Conservation (phyloP, 2,113 vertebrate species). For the Aldabrachelys gigantea region DNA sequence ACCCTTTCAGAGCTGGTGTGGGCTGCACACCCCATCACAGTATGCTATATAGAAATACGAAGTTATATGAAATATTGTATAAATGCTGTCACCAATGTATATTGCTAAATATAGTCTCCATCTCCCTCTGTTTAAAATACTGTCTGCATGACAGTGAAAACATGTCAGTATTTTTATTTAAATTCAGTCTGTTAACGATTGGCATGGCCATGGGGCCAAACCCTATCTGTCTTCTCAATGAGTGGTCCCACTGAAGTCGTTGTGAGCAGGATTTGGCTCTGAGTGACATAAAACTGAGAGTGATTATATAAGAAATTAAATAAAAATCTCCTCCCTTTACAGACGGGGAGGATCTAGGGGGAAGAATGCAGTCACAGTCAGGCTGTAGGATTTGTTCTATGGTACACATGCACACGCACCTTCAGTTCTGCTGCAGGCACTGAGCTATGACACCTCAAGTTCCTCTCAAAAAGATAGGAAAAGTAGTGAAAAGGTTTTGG, state of each 20-base stretch:
- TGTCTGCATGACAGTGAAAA: neutral
- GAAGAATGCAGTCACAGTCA: neutral
- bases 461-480: neutral
- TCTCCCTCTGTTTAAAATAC: neutral
- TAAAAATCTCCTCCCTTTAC: neutral
- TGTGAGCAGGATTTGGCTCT: neutral
- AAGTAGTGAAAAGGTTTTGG: neutral
- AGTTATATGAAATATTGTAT: neutral
- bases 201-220: neutral
- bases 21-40: neutral
- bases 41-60: neutral
- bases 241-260: neutral
- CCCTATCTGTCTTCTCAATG: neutral
- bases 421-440: neutral
- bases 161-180: neutral
- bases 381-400: neutral
- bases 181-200: neutral
- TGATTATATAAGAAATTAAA: neutral
- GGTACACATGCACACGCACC: neutral
- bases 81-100: neutral
- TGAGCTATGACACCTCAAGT: neutral
- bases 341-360: neutral
- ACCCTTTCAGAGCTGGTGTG: neutral
- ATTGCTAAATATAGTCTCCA: neutral
- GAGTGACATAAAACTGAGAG: neutral